Base-by-base conservation (phyloP, 2,888 invertebrate species). In the Sycophila texana region DNA sequence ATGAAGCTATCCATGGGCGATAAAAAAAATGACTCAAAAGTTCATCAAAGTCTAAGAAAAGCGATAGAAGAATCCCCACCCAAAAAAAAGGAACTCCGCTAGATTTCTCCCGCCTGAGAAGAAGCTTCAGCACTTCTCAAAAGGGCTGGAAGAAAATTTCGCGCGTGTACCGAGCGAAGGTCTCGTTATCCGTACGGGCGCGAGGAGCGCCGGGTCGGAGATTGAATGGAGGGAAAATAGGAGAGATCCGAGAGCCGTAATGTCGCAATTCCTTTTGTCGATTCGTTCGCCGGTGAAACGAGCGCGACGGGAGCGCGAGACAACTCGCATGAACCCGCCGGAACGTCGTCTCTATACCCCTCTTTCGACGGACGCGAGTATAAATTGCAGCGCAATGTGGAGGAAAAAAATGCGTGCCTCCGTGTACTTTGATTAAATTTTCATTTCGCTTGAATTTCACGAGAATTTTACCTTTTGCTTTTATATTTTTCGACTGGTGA, bases 241-340 rank as follows among this genome's bases (percentile, higher is more conserved):
- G 53, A 66, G 57, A 67, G 12, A 65, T 20, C 12, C 18, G 74
- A 57, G 63, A 73, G 63, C 60, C 30, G 30, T 73, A 73, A 63
- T 73, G 73, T 20, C 66, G 74, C 67, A 53, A 14, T n/a, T 18
- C 51, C 68, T 61, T 75, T 75, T 75, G 75, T 75, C 53, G 75
- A 58, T 74, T 58, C 58, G 74, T 67, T 73, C 53, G 14, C 20
- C 14, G 4, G 55, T 18, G 39, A 14, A 39, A 39, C 39, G 39
- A 39, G 39, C 39, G 39, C 39, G 39, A 39, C 22, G 60, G 26
- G 39, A 39, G 10, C 39, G 39, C 39, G 39, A 39, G 49, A 72
- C 51, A 18, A 71, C n/a, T 72, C 39, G 39, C 39, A 39, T 39
- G 39, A 39, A 39, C 39, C 39, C 39, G 39, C 39, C 26, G 26